A percentile compares a stretch with the other conserved stretches of the same genome.
Evolutionary conservation across 2,888 invertebrate species (phyloP).

Genomic region (Charanyca ferruginea): DNA sequence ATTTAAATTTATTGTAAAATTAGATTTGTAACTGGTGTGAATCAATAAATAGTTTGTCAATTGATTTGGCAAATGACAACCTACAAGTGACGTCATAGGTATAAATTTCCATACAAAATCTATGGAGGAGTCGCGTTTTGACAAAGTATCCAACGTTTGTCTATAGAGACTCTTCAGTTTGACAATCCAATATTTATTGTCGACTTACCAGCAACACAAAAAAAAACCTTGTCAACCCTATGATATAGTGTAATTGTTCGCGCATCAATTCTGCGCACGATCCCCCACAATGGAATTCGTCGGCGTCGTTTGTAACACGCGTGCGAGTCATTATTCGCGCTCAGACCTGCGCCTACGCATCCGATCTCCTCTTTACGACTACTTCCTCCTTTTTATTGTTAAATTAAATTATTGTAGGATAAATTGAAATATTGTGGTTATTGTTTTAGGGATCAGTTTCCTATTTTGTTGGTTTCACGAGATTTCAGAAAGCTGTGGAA

Average conservation of each 20-base stretch:
- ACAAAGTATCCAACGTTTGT: no score
- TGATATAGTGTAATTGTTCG: constrained; percentile 55
- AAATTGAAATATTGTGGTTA: constrained; percentile 29
- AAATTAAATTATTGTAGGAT: constrained; percentile 42
- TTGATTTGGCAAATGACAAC: no score
- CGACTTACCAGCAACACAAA: background rate
- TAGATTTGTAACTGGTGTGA: no score
- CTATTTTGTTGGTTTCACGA: background rate
- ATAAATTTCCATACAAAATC: no score
- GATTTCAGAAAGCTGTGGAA: background rate
- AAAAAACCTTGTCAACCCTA: constrained; percentile 40
- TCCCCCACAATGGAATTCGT: constrained; percentile 70
- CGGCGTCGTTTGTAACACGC: constrained; percentile 67
- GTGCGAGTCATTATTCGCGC: constrained; percentile 76
- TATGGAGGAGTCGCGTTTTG: no score
- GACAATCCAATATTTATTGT: background rate
- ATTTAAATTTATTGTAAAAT: no score
- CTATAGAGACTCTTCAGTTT: background rate
- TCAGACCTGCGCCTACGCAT: constrained; percentile 66
- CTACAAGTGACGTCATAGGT: no score
- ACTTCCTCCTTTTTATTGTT: constrained; percentile 58
- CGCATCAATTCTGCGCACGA: constrained; percentile 75
- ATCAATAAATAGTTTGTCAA: no score
- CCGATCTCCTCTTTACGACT: constrained; percentile 57
- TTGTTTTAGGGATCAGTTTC: background rate